phyloP scores from a whole-genome alignment of 2,113 vertebrate species.

The Sinocyclocheilus rhinocerous region DNA sequence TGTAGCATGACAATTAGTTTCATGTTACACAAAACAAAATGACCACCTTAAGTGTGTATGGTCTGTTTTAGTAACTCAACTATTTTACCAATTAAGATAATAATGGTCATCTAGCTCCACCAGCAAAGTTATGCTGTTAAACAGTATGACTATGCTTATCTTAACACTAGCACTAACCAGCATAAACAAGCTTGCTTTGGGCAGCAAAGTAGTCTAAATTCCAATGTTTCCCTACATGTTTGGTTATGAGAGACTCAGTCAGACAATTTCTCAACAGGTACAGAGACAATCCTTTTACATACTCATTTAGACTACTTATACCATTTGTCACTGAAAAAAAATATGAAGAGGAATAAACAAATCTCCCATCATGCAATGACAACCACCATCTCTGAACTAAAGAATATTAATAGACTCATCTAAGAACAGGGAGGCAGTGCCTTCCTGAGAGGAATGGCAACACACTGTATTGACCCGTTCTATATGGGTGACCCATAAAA shows the following conservation, averaged over 20 bases:
- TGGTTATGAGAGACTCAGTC: background rate
- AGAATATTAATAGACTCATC: constrained; percentile 26
- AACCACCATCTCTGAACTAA: constrained; percentile 23
- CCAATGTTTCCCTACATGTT: background rate
- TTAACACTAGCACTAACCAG: background rate
- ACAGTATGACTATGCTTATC: background rate
- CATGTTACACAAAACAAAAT: background rate
- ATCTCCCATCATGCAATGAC: background rate
- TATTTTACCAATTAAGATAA: background rate
- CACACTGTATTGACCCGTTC: constrained; percentile 46
- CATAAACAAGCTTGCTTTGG: background rate
- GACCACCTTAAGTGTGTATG: background rate
- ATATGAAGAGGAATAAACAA: background rate
- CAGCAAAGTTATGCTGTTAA: background rate
- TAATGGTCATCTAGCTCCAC: background rate
- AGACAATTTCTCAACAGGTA: background rate
- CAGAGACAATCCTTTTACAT: background rate
- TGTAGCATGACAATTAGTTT: background rate
- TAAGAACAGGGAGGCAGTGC: constrained; percentile 10
- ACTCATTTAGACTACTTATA: background rate
- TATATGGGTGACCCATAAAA: constrained; percentile 59
- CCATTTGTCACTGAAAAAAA: background rate
- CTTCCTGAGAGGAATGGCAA: constrained; percentile 32
- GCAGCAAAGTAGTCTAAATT: background rate
- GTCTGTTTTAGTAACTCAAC: background rate